Percentiles rank a stretch among this genome's conserved stretches.
Evolutionary conservation across 2,113 vertebrate species (phyloP).

Genomic region (Epinephelus lanceolatus): DNA sequence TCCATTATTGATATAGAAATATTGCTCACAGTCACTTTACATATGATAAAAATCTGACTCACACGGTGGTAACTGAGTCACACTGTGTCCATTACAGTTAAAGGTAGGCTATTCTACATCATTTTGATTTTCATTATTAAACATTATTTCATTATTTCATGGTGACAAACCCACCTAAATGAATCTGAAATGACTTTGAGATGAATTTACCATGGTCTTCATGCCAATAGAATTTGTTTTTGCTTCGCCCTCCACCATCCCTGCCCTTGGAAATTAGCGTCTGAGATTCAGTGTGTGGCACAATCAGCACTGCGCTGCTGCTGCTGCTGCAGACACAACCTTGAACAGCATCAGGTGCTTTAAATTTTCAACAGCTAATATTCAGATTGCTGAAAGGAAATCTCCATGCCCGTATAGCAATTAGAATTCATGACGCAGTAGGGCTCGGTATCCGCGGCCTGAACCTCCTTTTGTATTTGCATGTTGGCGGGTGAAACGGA

Average conservation of each 20-base stretch:
- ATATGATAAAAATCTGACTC: not conserved
- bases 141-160: constrained; percentile 15
- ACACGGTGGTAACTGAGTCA: not conserved
- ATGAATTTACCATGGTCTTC: constrained; percentile 19
- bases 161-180: not conserved
- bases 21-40: not conserved
- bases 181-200: constrained; percentile 27
- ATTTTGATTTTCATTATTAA: not conserved
- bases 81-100: not conserved
- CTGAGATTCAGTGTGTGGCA: constrained; percentile 29
- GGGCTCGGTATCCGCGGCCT: not conserved
- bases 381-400: constrained; percentile 49
- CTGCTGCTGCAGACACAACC: constrained; percentile 44
- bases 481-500: constrained; percentile 36
- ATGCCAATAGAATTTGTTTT: not conserved
- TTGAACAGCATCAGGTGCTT: constrained; percentile 47
- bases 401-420: constrained; percentile 8
- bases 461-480: constrained; percentile 35
- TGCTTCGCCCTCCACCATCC: constrained; percentile 12
- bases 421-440: constrained; percentile 34
- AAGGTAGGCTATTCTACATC: not conserved
- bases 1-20: not conserved
- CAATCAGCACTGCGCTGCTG: constrained; percentile 38
- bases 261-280: constrained; percentile 43
- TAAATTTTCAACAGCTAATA: constrained; percentile 48